Evolutionary conservation across 2,113 vertebrate genomes (phyloP), one percentile per base, ranked within the genome.

Genomic region (Misgurnus mizolepis): DNA sequence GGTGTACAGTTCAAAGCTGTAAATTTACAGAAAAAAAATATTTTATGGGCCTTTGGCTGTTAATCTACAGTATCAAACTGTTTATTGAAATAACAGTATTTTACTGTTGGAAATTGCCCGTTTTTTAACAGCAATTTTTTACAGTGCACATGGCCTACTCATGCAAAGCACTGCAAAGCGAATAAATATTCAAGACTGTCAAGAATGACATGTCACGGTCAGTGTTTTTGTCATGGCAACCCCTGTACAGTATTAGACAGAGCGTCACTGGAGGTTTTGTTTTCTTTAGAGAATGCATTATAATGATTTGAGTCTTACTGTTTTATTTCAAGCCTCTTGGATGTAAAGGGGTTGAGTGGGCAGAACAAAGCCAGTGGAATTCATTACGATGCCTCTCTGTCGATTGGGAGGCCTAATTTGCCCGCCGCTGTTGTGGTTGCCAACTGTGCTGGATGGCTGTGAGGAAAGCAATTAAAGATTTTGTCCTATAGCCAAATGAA

Each of bases 381-480:
- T 87, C 82, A 87, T 89, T 86, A 87, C 65, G 60, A 66, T 53
- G 79, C 85, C 80, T 80, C 84, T 84, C 60, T 75, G 82, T 40
- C 50, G 73, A 82, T 77, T 74, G 70, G 70, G 45, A 76, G 61
- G 70, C 12, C 78, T 83, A 83, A 87, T 88, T 83, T 80, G 64
- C 68, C 65, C 64, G 9, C 34, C 14, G 69, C 70, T 72, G 67
- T 83, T 73, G 68, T 82, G 64, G 53, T 77, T 80, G 74, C 79
- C 71, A 73, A 9, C 18, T n/a, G 47, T 65, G 73, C 56, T 84
- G 83, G 75, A 81, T 71, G 66, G 82, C 85, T 85, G 79, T 68
- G 47, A 56, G 65, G 82, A 86, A 85, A 82, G 86, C 85, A 87
- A 86, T 88, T 87, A 85, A 87, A 87, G 81, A 87, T 83, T 80